Percentiles rank a stretch among this genome's conserved stretches.
Conservation (phyloP, 2,113 vertebrate species). For the Chionis minor region DNA sequence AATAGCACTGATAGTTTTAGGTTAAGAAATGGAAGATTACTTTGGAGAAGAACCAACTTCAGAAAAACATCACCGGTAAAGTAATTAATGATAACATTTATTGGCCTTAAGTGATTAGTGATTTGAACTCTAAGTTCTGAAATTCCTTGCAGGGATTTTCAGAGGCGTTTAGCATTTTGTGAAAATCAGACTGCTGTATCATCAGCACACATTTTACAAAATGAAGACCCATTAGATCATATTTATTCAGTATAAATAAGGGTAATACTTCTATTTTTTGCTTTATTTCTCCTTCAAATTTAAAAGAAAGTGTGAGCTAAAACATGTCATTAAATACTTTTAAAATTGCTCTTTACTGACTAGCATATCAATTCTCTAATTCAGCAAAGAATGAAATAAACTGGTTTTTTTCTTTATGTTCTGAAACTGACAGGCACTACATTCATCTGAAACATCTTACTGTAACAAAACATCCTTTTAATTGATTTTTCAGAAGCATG, state of each 20-base stretch:
- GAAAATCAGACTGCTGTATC: neutral
- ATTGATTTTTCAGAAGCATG: conserved; percentile 40
- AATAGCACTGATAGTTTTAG: conserved; percentile 80
- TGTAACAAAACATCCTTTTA: conserved; percentile 19
- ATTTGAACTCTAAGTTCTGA: neutral
- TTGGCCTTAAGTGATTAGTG: neutral
- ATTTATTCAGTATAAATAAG: neutral
- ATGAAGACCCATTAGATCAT: neutral
- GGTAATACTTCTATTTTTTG: neutral
- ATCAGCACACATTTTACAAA: neutral
- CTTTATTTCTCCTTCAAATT: neutral
- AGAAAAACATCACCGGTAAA: neutral
- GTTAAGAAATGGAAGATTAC: conserved; percentile 78
- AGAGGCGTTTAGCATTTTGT: neutral
- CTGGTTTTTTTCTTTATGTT: neutral
- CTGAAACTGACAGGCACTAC: neutral
- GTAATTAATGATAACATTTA: neutral
- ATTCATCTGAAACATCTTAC: conserved; percentile 8
- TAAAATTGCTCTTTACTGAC: neutral
- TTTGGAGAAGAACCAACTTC: neutral
- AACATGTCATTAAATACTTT: neutral
- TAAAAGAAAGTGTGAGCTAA: neutral
- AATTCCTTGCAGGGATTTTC: neutral
- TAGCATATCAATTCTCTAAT: neutral
- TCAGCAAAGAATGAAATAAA: conserved; percentile 7